Conservation (phyloP, 92 coral and sea anemone species). For the Bergia sp. region DNA sequence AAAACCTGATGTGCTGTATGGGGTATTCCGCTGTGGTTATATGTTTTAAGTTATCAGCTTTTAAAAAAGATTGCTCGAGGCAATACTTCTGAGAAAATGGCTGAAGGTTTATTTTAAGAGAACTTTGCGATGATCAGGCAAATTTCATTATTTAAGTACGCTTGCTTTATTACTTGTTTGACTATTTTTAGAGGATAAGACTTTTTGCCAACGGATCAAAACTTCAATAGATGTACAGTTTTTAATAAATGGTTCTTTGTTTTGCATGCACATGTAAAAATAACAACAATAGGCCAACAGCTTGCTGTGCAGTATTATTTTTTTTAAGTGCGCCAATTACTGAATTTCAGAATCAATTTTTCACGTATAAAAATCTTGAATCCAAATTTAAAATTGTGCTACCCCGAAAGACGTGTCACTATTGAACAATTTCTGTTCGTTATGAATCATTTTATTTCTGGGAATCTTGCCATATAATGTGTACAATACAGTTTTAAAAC, state of each 20-base stretch:
- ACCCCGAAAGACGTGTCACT: not conserved
- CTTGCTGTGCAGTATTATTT: constrained; percentile 8
- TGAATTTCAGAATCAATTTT: not conserved
- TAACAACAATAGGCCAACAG: not conserved
- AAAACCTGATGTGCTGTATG: not conserved
- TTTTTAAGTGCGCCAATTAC: not conserved
- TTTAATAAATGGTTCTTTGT: constrained; percentile 30
- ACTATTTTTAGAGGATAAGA: constrained; percentile 3
- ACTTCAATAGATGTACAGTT: constrained; percentile 33
- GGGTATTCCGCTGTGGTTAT: not conserved
- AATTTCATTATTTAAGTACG: not conserved
- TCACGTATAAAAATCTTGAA: not conserved
- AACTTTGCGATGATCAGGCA: not conserved
- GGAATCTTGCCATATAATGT: not conserved
- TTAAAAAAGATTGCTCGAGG: constrained; percentile 6
- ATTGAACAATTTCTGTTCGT: not conserved
- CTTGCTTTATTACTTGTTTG: not conserved
- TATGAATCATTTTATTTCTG: too few relatives aligned
- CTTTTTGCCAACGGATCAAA: constrained; percentile 5
- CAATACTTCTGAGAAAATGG: not conserved
- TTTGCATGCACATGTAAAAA: constrained; percentile 5
- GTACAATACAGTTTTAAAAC: not conserved
- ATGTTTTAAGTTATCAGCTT: not conserved
- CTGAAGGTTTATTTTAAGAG: not conserved
- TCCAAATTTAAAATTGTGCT: not conserved